Conservation (phyloP, 23 tunicate genomes). For the Trididemnum miniatum region DNA sequence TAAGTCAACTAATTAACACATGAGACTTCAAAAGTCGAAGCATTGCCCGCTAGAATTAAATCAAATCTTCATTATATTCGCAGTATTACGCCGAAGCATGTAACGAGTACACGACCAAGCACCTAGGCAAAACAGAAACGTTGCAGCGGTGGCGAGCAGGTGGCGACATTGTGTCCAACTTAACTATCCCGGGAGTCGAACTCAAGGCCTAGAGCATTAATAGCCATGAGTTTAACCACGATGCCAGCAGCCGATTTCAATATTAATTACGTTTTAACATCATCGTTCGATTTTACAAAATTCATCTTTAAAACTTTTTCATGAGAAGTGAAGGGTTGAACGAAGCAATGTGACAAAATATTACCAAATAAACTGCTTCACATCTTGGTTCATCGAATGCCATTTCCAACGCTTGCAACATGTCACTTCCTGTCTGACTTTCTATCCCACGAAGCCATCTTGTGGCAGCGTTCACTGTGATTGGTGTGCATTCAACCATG, state of each 20-base stretch:
- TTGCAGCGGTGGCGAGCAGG: neutral
- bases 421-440: constrained; percentile 52
- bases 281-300: no score
- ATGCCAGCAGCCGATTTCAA: no score
- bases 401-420: constrained; percentile 69
- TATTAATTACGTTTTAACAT: no score
- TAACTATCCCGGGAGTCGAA: neutral
- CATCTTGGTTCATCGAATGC: constrained; percentile 76
- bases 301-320: no score
- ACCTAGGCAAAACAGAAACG: neutral
- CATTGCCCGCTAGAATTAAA: no score
- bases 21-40: no score
- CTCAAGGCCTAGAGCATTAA: no score
- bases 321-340: no score
- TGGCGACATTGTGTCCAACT: neutral
- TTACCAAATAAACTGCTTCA: constrained; percentile 78
- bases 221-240: no score
- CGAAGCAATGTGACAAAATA: no score
- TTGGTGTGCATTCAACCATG: constrained; percentile 88
- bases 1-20: no score
- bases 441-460: constrained; percentile 82
- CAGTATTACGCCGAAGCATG: neutral
- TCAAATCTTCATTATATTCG: neutral
- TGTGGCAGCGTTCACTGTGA: constrained; percentile 79
- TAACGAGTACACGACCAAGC: neutral